Conservation (phyloP, 2,113 vertebrate genomes). For the Aepyceros melampus region DNA sequence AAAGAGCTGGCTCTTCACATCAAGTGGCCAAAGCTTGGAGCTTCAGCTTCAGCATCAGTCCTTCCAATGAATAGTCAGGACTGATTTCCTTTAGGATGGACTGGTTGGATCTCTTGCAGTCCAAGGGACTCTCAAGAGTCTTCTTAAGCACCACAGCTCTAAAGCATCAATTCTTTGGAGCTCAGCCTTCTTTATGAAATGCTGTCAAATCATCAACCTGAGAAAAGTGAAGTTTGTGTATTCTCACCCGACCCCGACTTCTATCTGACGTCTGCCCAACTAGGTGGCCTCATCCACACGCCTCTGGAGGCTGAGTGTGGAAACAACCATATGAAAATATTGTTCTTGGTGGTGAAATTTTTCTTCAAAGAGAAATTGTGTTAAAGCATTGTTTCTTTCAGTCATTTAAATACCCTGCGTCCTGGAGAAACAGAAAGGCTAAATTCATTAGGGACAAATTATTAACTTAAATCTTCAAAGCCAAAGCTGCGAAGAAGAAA, state of each 20-base stretch:
- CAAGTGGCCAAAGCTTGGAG: neutral
- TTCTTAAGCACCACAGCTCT: neutral
- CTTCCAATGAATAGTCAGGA: neutral
- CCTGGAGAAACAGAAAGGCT: conserved; percentile 43
- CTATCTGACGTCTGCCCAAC: neutral
- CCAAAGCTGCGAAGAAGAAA: conserved; percentile 18
- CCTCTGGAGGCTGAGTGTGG: neutral
- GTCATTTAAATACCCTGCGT: neutral
- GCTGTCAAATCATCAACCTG: neutral
- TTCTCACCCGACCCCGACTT: fast-evolving
- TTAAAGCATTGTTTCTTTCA: conserved; percentile 17
- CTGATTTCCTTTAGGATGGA: neutral
- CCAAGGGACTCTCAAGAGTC: neutral
- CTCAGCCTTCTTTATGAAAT: neutral
- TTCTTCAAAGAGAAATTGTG: conserved; percentile 36
- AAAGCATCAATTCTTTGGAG: neutral
- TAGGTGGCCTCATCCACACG: neutral
- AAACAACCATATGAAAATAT: neutral
- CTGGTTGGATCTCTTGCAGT: neutral
- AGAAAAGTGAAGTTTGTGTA: too few species aligned
- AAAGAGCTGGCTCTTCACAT: neutral
- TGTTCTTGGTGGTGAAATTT: neutral
- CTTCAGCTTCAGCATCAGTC: neutral
- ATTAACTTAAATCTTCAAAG: conserved; percentile 72
- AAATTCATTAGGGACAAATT: conserved; percentile 66